Percentiles rank a stretch among this genome's conserved stretches.
Conservation (phyloP, 1,140 invertebrate species). For the honey bee (Apis mellifera) region Amel_HAv3.1 CM009935.2:11853001-11853500, state of each 20-base stretch:
- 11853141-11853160: slow-evolving; percentile 20
- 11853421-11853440: neutral
- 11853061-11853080: too few species aligned
- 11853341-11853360: too few species aligned
- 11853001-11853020: too few species aligned
- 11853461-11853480: too few species aligned
- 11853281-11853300: slow-evolving; percentile 41
- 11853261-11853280: slow-evolving; percentile 48
- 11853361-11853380: too few species aligned
- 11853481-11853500: too few species aligned
- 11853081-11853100: too few species aligned
- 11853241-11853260: slow-evolving; percentile 20
- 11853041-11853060: too few species aligned
- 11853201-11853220: slow-evolving; percentile 11
- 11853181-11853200: neutral
- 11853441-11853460: too few species aligned
- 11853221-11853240: neutral
- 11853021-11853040: too few species aligned
- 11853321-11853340: neutral
- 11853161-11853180: too few species aligned
- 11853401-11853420: too few species aligned
- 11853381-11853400: slow-evolving; percentile 6
- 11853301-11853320: slow-evolving; percentile 27
- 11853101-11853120: neutral
- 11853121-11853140: neutral